Conservation (phyloP, 2,888 invertebrate genomes). For the Hemistola chrysoprasaria region DNA sequence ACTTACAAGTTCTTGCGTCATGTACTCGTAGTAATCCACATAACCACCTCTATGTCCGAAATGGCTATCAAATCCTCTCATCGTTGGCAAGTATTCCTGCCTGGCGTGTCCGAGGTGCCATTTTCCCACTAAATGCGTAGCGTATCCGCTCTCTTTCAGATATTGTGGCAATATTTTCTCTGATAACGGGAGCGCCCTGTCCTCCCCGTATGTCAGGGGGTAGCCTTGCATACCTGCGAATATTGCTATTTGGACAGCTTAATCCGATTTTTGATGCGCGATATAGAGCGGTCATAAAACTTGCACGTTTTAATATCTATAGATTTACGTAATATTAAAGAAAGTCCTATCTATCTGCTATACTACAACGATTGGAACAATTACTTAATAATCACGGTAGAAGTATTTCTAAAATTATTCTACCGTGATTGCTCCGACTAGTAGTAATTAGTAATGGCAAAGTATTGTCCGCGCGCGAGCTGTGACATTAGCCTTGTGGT, state of each 20-base stretch:
- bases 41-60: slow-evolving; percentile 93
- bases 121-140: slow-evolving; percentile 90
- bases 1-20: slow-evolving; percentile 56
- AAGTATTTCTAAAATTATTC: no score
- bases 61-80: slow-evolving; percentile 91
- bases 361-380: no score
- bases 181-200: slow-evolving; percentile 63
- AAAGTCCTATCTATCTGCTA: no score
- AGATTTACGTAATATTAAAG: no score
- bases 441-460: no score
- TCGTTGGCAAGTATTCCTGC: slow-evolving; percentile 84
- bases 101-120: slow-evolving; percentile 86
- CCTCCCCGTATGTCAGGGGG: slow-evolving; percentile 66
- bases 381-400: no score
- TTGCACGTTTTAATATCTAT: not conserved
- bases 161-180: slow-evolving; percentile 83
- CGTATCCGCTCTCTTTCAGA: slow-evolving; percentile 85
- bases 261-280: slow-evolving; percentile 16
- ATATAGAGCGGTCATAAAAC: slow-evolving; percentile 8
- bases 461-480: no score
- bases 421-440: no score
- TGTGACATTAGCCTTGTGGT: no score
- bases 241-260: not conserved
- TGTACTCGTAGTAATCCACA: slow-evolving; percentile 89
- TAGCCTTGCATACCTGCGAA: slow-evolving; percentile 70